Percentiles rank a stretch among this genome's conserved stretches.
These are phyloP conservation scores for Heloderma charlesbogerti DNA, from an alignment of 2,113 vertebrate species.

Conservation along the genomic window DNA sequence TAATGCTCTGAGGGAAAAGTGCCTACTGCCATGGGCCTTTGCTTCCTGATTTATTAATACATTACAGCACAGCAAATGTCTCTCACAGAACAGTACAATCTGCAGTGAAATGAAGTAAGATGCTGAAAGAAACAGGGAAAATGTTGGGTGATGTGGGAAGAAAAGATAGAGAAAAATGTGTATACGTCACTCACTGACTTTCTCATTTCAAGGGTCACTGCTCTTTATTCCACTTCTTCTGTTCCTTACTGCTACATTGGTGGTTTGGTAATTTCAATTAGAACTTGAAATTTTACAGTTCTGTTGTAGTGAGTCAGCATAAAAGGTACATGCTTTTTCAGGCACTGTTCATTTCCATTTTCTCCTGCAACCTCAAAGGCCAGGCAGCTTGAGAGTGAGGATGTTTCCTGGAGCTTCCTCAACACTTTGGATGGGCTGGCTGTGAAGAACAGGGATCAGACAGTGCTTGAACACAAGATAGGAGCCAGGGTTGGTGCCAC, in stretches of 20 bases:
- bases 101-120: neutral
- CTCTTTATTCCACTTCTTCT: conserved; percentile 13
- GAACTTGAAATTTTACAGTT: neutral
- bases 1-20: neutral
- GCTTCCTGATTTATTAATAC: neutral
- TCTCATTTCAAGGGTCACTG: neutral
- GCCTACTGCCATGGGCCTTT: neutral
- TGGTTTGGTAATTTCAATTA: conserved; percentile 10
- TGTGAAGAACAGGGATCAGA: too few species aligned
- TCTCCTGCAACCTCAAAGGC: neutral
- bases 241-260: neutral
- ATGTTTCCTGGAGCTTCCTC: neutral
- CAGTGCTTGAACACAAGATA: too few species aligned
- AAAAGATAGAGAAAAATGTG: neutral
- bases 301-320: neutral
- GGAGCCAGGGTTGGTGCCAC: too few species aligned
- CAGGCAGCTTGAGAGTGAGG: neutral
- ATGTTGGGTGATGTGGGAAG: neutral
- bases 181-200: conserved; percentile 1
- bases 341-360: neutral
- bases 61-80: neutral
- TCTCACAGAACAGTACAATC: neutral
- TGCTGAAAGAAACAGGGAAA: neutral
- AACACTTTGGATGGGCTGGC: too few species aligned
- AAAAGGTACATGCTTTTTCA: neutral